Evolutionary conservation across 1,140 invertebrate genomes (phyloP), one percentile per base, ranked within the genome.

Genomic region (Arion vulgaris): DNA sequence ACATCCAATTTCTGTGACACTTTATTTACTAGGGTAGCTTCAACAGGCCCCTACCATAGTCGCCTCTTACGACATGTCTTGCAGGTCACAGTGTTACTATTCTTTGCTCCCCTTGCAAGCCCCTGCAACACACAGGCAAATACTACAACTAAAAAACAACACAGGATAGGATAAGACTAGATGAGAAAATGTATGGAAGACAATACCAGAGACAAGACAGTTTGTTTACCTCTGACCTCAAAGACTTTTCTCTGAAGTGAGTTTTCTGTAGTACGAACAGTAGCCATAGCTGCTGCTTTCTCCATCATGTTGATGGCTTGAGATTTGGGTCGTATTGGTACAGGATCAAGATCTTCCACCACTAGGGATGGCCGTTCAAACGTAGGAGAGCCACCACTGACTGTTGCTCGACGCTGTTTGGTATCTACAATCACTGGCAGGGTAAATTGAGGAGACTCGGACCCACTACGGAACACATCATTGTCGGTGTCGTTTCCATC

Each of bases 371-470:
- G 94, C 77, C 94, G 91, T 82, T 94, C 95, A 66, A 94, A 93
- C 5, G 94, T 95, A 26, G 96, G 95, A 84, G 95, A 96, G 71
- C 95, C 96, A 13, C 97, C 96, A 86, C 96, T 96, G 85, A 98
- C 96, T 9, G 96, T 97, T 74, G 97, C 96, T 38, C 97, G 93
- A 19, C 97, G 94, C 91, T 96, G 96, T 32, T 96, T 94, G 74
- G 94, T 92, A 36, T 95, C 94, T 53, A 95, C 93, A 36, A 96
- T 96, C 89, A 96, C 96, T 0, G 95, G 94, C 36, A 95, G 94
- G 88, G 96, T 96, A 51, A 82, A 86, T 80, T 87, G 86, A 0
- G 90, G 90, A 7, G 90, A 91, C 76, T 90, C 91, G 0, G 90
- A 90, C 15, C 88, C 89, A 82, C 89, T 90, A 28, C 89, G 84